Evolutionary conservation across 2,797 vertebrate genomes (phyloP), one percentile per base, ranked within the genome.

Genomic region (Gambusia yucatana): DNA sequence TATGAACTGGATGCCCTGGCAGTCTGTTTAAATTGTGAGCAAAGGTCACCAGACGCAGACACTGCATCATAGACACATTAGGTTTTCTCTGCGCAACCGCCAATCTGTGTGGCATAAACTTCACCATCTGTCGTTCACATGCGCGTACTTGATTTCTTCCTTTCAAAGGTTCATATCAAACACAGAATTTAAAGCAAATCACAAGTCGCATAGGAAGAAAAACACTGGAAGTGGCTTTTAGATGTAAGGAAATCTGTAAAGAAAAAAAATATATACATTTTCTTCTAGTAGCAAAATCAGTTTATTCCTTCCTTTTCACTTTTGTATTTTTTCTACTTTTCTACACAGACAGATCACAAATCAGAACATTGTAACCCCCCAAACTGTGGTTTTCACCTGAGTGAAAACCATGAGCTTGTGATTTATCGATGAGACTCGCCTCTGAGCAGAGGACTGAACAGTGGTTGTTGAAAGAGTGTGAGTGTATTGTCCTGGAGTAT

Each of bases 1-100:
- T 41, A 69, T 69, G 36, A 69, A 43, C 39, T 25, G 39, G 8
- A 25, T 4, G 10, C 8, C 22, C 22, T 69, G 20, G 39, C 65
- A n/a, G 39, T 69, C 65, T 11, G 20, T 43, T 39, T 41, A 8
- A 43, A 30, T 69, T 69, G 39, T 69, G 65, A 69, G 65, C 65
- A 69, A 69, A 69, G 65, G 65, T 69, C 65, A 69, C 36, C 8
- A 41, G 63, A 67, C 63, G n/a, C 39, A 43, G 65, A 25, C 65
- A 43, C 36, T 11, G 39, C 65, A 69, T 69, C 65, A 69, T 25
- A 25, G 33, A 25, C 36, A 22, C 63, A 22, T 41, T 41, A 67
- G 63, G 17, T 10, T 67, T 41, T 67, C 36, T 67, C 36, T 10
- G 39, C 20, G 10, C 63, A 25, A 41, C 39, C 63, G 20, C 63